Base-by-base conservation (phyloP, 2,113 vertebrate genomes). In the Synchiropus splendidus region DNA sequence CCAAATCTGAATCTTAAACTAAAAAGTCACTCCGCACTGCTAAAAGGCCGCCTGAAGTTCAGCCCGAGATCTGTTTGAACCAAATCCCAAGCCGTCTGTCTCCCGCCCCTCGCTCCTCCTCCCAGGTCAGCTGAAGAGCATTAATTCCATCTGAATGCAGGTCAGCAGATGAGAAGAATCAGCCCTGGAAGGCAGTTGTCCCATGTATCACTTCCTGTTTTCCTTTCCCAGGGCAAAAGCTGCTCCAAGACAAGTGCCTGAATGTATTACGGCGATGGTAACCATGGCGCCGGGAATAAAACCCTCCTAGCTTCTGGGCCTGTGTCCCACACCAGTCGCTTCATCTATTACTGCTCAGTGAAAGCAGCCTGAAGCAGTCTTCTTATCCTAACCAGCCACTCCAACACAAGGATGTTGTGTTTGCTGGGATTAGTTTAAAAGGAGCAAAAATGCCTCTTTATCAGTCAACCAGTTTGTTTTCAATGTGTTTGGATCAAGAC, bases 191-290 rank as follows among this genome's bases (percentile, higher is more conserved):
- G 27, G 61, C 70, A 53, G 66, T 72, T 67, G 55, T 70, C 53
- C 43, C 48, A 36, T 52, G 68, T 64, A 73, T 60, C 50, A 75
- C 74, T 81, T 81, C 79, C 77, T 78, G 82, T 83, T 85, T 83
- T 83, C 50, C 65, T 79, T 80, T 82, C 80, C 73, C 80, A 83
- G 71, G 67, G 60, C 59, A 46, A 70, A 68, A 69, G 66, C 53
- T 12, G 48, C 48, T 65, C 70, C 56, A 51, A 67, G 49, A 71
- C 56, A 48, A 70, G 70, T 59, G 48, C 67, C 70, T 80, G 72
- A 82, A 77, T 83, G 71, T 46, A 61, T 83, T 79, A 56, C 54
- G 64, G 15, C 57, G 70, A 77, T 54, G 58, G 81, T 86, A 75
- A 77, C 83, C 82, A 84, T 83, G 81, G 71, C 17, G 48, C 54